Conservation (phyloP, 2,797 vertebrate genomes). For the Enoplosus armatus region DNA sequence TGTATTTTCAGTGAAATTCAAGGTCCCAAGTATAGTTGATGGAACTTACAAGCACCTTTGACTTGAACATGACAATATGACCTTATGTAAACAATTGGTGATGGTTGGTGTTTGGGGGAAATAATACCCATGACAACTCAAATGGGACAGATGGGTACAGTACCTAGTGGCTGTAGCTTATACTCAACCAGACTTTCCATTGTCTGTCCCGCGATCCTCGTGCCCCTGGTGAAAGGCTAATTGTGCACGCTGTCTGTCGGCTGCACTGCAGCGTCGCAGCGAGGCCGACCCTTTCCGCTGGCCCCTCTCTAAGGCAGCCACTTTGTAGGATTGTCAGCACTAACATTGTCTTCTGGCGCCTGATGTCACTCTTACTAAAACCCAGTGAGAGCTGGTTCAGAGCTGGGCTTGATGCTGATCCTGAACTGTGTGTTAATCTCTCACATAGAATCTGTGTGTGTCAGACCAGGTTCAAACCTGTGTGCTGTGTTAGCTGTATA, state of each 20-base stretch:
- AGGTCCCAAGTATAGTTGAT: background rate
- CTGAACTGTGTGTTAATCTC: conserved; percentile 46
- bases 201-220: conserved; percentile 50
- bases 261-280: conserved; percentile 30
- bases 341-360: conserved; percentile 84
- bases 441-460: conserved; percentile 14
- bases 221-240: conserved; percentile 66
- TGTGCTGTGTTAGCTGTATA: background rate
- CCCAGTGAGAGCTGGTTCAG: conserved; percentile 59
- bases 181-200: conserved; percentile 35
- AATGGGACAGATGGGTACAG: conserved; percentile 23
- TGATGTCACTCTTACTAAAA: conserved; percentile 80
- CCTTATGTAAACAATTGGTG: background rate
- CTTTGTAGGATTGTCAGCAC: conserved; percentile 82
- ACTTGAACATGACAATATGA: background rate
- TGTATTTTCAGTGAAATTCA: background rate
- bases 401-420: conserved; percentile 53
- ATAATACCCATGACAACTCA: background rate
- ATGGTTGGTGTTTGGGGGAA: background rate
- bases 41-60: too few relatives aligned
- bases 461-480: conserved; percentile 30
- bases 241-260: conserved; percentile 52
- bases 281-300: conserved; percentile 64
- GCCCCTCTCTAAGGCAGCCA: conserved; percentile 73
- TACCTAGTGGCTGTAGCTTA: conserved; percentile 21